phyloP scores from a whole-genome alignment of 2,888 invertebrate genomes.

The Polydesmus complanatus region DNA sequence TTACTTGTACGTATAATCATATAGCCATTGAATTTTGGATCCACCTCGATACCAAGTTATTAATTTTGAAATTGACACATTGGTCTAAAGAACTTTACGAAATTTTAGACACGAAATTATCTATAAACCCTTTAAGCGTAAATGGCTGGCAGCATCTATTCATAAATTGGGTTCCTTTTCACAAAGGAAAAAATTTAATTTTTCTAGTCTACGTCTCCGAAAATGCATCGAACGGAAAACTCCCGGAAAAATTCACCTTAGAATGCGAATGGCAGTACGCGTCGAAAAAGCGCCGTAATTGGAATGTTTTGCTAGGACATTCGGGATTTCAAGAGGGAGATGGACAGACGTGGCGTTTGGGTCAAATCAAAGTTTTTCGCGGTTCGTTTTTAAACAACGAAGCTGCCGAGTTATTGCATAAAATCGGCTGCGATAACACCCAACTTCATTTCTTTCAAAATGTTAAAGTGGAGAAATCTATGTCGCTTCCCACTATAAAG shows the following conservation, averaged over 20 bases:
- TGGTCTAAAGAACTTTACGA: neutral
- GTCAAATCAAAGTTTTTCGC: neutral
- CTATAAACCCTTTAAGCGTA: neutral
- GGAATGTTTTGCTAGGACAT: conserved; percentile 2
- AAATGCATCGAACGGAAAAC: neutral
- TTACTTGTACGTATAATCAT: neutral
- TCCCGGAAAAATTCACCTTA: neutral
- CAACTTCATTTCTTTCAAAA: neutral
- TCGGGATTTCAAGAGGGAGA: neutral
- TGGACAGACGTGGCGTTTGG: neutral
- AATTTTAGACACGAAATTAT: neutral
- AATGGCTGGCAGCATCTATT: neutral
- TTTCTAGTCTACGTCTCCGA: neutral
- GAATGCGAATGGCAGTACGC: conserved; percentile 4
- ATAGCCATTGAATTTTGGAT: neutral
- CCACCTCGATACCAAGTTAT: neutral
- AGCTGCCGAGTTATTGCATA: neutral
- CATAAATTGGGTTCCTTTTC: neutral
- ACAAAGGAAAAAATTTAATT: neutral
- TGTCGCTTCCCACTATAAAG: neutral
- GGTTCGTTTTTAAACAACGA: neutral
- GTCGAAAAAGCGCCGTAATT: neutral
- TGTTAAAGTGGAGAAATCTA: neutral
- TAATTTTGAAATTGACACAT: neutral
- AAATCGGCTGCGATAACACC: neutral